Evolutionary conservation across 1,140 invertebrate genomes (phyloP).

Genomic region (Drosophila sp.): DNA sequence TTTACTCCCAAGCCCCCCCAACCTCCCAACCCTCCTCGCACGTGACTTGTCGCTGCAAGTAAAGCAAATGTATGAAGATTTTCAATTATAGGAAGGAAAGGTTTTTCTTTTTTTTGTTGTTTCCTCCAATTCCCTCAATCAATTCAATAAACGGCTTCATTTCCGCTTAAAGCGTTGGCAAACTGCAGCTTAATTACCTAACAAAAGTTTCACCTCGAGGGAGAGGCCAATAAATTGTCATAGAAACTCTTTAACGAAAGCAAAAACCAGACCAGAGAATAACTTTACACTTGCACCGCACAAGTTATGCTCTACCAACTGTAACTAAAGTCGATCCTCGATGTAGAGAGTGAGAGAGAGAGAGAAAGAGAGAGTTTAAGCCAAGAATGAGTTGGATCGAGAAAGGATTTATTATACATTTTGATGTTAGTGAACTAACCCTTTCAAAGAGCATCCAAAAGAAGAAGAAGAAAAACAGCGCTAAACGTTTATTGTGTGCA

Average conservation of each 20-base stretch:
- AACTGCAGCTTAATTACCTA: not conserved
- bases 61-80: not conserved
- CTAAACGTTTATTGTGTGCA: constrained; percentile 12
- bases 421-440: not conserved
- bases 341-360: not conserved
- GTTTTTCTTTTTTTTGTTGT: not conserved
- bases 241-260: constrained; percentile 30
- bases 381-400: too few relatives aligned
- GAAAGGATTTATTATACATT: not conserved
- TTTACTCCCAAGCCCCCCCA: constrained; percentile 1
- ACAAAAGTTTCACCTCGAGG: not conserved
- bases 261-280: not conserved
- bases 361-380: too few relatives aligned
- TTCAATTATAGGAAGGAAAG: constrained; percentile 5
- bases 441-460: not conserved
- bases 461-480: not conserved
- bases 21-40: not conserved
- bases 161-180: constrained; percentile 1
- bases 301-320: constrained; percentile 30
- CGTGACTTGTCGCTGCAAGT: constrained; percentile 32
- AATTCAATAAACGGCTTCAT: not conserved
- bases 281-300: constrained; percentile 1
- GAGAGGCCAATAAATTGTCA: constrained; percentile 32
- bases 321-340: not conserved
- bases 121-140: not conserved